Evolutionary conservation across 2,113 vertebrate species (phyloP).

Genomic region (Sisor rabdophorus): DNA sequence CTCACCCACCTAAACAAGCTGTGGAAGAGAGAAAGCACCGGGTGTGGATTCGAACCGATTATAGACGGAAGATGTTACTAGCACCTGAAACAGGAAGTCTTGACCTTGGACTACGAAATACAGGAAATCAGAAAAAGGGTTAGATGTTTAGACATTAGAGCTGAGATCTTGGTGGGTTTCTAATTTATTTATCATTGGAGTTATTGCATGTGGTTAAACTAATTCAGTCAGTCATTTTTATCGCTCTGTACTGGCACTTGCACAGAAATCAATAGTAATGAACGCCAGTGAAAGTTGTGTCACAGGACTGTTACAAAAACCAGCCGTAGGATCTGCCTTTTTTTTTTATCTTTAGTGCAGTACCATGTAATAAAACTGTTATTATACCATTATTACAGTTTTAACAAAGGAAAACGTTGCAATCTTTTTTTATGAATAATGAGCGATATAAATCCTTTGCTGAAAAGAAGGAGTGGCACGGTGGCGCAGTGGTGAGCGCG

Average conservation of each 20-base stretch:
- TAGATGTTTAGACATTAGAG: not conserved
- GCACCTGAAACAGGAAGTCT: not conserved
- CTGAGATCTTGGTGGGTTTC: not conserved
- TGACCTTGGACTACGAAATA: not conserved
- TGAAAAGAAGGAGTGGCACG: no score
- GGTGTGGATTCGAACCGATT: not conserved
- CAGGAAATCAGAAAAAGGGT: not conserved
- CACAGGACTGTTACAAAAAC: not conserved
- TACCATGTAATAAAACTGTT: no score
- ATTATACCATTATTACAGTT: no score
- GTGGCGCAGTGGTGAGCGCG: no score
- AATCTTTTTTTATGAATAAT: no score
- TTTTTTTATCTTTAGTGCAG: no score
- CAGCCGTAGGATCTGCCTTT: no score
- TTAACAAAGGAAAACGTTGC: no score
- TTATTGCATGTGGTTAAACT: constrained; percentile 9
- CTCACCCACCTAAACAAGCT: not conserved
- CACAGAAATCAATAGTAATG: not conserved
- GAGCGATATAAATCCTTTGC: no score
- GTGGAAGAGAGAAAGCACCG: not conserved
- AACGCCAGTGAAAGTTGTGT: not conserved
- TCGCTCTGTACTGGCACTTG: not conserved
- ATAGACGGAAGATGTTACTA: not conserved
- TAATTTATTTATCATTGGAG: constrained; percentile 18
- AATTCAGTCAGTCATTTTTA: constrained; percentile 17